Percentiles rank a stretch among this genome's conserved stretches.
phyloP scores from a whole-genome alignment of 2,797 vertebrate species.

The Falco concolor region DNA sequence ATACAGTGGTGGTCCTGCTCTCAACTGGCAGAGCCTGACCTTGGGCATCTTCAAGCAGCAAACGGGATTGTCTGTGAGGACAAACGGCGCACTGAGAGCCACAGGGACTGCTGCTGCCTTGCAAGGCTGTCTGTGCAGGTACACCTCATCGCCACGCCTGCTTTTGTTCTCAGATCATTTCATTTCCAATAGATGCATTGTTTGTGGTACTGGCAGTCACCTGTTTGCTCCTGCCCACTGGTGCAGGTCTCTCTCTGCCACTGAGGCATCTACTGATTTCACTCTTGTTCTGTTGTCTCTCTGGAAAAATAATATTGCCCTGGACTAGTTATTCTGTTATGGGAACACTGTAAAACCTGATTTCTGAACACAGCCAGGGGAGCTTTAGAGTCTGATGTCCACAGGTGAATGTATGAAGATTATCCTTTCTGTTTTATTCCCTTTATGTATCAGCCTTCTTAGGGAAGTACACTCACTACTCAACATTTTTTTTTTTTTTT shows the following conservation, averaged over 20 bases:
- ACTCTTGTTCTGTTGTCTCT: background rate
- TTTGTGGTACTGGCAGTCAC: background rate
- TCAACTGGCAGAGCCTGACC: rapidly evolving
- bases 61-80: rapidly evolving
- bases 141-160: background rate
- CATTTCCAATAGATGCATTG: background rate
- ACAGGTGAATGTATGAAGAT: background rate
- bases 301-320: background rate
- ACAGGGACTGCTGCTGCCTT: too few relatives aligned
- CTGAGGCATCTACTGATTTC: background rate
- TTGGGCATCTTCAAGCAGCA: background rate
- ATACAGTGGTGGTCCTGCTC: rapidly evolving
- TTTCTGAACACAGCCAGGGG: background rate
- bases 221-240: background rate
- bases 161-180: background rate
- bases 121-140: background rate
- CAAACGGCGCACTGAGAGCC: background rate
- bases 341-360: background rate
- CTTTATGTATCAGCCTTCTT: background rate
- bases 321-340: background rate
- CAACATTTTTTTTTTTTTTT: background rate
- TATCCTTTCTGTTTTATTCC: background rate
- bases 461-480: background rate
- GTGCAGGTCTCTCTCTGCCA: background rate
- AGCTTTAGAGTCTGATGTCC: background rate